A percentile compares a stretch with the other conserved stretches of the same genome.
These are phyloP conservation scores for Scaptomyza graminum DNA, from an alignment of 1,140 invertebrate genomes.

Conservation along the genomic window DNA sequence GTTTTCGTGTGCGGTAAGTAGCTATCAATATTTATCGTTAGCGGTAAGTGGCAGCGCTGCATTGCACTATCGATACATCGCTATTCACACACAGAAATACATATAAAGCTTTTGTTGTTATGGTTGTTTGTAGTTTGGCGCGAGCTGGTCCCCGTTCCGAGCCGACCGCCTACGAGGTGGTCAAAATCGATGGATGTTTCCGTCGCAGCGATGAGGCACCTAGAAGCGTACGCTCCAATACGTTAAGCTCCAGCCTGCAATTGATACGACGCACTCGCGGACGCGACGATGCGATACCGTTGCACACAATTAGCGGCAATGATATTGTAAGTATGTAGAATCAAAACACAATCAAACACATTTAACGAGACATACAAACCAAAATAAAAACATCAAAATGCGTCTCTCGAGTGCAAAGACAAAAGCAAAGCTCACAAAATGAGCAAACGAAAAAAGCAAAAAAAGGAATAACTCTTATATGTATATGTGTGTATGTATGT, in stretches of 20 bases:
- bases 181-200: constrained; percentile 86
- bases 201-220: constrained; percentile 85
- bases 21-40: background rate
- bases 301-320: constrained; percentile 85
- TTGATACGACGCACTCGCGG: constrained; percentile 84
- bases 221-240: constrained; percentile 69
- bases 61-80: background rate
- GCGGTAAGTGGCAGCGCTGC: background rate
- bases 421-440: no score
- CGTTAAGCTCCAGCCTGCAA: constrained; percentile 84
- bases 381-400: no score
- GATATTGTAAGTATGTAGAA: constrained; percentile 86
- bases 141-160: constrained; percentile 87
- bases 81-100: background rate
- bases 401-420: no score
- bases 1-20: constrained; percentile 84
- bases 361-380: no score
- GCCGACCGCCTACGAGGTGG: constrained; percentile 87
- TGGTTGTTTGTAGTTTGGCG: constrained; percentile 86
- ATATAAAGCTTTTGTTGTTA: background rate
- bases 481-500: no score
- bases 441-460: no score
- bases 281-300: constrained; percentile 84
- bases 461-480: no score
- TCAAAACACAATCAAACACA: no score